phyloP scores from a whole-genome alignment of 1,140 invertebrate genomes.

The Tachypleus tridentatus region DNA sequence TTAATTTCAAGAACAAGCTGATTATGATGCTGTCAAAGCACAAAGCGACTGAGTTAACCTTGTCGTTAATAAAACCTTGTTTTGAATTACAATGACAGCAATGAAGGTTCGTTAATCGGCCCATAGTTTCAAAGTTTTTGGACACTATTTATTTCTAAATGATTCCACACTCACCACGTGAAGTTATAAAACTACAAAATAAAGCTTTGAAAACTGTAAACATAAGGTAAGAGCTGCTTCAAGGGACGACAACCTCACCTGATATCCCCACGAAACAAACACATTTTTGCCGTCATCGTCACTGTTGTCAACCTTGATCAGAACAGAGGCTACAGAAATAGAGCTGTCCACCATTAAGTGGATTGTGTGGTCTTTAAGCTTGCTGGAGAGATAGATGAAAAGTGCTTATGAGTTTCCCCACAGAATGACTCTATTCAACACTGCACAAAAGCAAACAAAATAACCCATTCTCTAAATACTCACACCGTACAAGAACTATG shows the following conservation, averaged over 20 bases:
- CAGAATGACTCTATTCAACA: too few species aligned
- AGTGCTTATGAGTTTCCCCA: too few species aligned
- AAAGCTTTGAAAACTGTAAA: too few species aligned
- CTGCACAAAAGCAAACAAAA: too few species aligned
- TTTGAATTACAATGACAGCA: constrained; percentile 1
- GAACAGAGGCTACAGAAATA: constrained; percentile 74
- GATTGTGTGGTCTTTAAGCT: constrained; percentile 58
- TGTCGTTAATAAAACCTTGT: neutral
- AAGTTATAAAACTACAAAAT: constrained; percentile 6
- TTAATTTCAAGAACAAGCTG: too few species aligned
- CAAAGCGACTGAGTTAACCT: too few species aligned
- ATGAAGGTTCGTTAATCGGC: neutral
- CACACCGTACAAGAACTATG: too few species aligned
- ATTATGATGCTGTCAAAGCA: too few species aligned
- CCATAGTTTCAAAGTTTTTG: neutral
- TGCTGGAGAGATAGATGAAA: constrained; percentile 21
- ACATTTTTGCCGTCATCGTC: constrained; percentile 72
- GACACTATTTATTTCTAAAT: constrained; percentile 1
- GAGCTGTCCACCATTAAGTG: constrained; percentile 59
- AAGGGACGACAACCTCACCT: constrained; percentile 36
- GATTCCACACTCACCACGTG: constrained; percentile 6
- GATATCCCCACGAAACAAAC: constrained; percentile 90
- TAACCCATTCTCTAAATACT: too few species aligned
- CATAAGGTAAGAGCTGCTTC: neutral
- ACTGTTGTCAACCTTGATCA: constrained; percentile 65